Evolutionary conservation across 2,113 vertebrate species (phyloP).

Genomic region (Misgurnus anguillicaudatus): DNA sequence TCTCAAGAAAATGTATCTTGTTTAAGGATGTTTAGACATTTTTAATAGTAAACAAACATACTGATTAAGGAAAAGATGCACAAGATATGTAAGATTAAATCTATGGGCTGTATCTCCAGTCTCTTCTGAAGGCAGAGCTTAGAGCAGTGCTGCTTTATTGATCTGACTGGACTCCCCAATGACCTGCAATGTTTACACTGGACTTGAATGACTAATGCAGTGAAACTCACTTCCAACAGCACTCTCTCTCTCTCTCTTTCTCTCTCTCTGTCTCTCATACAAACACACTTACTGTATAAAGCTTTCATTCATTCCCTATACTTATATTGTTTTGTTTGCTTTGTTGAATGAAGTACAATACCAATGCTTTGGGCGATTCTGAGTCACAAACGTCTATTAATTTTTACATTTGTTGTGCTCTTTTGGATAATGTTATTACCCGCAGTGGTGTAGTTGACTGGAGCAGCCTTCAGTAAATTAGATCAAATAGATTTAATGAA

Average conservation of each 20-base stretch:
- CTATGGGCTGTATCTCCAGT: slow-evolving; percentile 8
- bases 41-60: no score
- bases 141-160: slow-evolving; percentile 42
- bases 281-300: background rate
- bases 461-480: background rate
- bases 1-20: no score
- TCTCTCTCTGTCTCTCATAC: background rate
- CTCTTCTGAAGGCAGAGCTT: slow-evolving; percentile 26
- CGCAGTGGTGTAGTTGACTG: background rate
- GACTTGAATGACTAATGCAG: slow-evolving; percentile 52
- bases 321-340: slow-evolving; percentile 17
- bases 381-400: background rate
- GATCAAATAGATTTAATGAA: slow-evolving; percentile 21
- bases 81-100: slow-evolving; percentile 12
- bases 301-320: slow-evolving; percentile 1
- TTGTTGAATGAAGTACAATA: background rate
- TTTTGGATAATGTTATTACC: background rate
- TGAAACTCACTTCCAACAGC: slow-evolving; percentile 31
- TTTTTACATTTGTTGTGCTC: background rate
- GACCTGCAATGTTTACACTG: slow-evolving; percentile 53
- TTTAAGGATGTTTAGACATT: no score
- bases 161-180: slow-evolving; percentile 39
- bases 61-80: background rate
- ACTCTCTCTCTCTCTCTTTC: background rate
- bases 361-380: background rate